Conservation (phyloP, 2,797 vertebrate genomes). For the Forpus xanthops region DNA sequence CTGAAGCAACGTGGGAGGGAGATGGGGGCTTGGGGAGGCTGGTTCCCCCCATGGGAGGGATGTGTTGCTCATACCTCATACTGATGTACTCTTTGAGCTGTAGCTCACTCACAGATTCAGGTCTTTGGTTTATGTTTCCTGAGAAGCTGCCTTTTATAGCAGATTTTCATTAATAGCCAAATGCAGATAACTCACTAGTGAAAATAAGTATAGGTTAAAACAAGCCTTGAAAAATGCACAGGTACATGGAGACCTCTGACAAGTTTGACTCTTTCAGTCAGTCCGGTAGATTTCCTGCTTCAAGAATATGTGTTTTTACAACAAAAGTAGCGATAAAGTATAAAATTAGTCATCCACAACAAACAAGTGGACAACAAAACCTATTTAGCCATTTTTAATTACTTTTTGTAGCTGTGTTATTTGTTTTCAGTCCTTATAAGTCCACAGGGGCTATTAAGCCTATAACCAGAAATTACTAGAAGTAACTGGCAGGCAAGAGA, state of each 20-base stretch:
- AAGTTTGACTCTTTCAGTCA: not conserved
- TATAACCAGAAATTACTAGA: not conserved
- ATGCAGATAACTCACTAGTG: not conserved
- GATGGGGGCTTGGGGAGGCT: not conserved
- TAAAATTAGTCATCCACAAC: not conserved
- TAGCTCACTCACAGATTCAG: not conserved
- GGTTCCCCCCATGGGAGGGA: not conserved
- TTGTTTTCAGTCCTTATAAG: not conserved
- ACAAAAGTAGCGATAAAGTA: not conserved
- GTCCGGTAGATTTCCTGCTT: not conserved
- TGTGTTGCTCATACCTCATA: not conserved
- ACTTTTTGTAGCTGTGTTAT: not conserved
- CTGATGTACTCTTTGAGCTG: accelerated
- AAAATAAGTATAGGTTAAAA: not conserved
- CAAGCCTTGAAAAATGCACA: not conserved
- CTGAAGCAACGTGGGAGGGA: not conserved
- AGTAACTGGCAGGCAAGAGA: not conserved
- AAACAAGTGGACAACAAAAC: not conserved
- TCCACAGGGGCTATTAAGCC: not conserved
- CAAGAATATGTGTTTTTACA: not conserved
- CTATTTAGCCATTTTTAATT: not conserved
- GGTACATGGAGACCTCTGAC: not conserved
- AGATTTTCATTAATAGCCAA: not conserved
- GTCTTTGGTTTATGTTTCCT: not conserved
- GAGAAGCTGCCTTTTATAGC: not conserved